Evolutionary conservation across 2,797 vertebrate genomes (phyloP), one percentile per base, ranked within the genome.

Genomic region (Channa striata): DNA sequence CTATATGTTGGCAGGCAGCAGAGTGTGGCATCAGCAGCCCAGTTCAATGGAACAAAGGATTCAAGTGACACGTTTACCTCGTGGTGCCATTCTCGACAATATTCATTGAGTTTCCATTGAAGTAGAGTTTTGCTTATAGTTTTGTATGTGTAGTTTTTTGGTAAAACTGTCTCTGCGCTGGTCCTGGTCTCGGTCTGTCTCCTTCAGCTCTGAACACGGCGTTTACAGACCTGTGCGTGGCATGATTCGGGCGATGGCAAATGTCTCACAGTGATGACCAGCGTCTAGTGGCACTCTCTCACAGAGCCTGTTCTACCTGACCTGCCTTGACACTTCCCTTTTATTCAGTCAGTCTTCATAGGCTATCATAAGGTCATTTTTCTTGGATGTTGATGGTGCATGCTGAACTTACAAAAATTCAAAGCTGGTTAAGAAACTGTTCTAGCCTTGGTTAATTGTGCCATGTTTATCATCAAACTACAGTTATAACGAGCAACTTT

Each of bases 1-100:
- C 46, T 74, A 13, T 73, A 70, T 68, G 69, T 73, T 67, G 77
- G 60, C 77, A 78, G 56, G 40, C 37, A 50, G 65, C 47, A n/a
- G 64, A 34, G 52, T 73, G 65, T 70, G 64, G 50, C 60, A 66
- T 65, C 43, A 34, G 64, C 48, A 67, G 65, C 49, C 61, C 39
- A 54, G 36, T 68, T 72, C 49, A 34, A 8, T 56, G 13, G 61
- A 54, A 60, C 61, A 53, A 39, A 40, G 52, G n/a, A 56, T 37
- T 30, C 25, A 30, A 30, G 25, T 30, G 25, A 30, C 25, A 30
- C 12, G 64, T 65, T 68, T 78, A 51, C 53, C 44, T 25, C 14
- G 2, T 46, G 68, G 46, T 59, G 64, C 30, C 68, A 21, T 58
- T 14, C 13, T 39, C 47, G 23, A 42, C 33, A 30, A 12, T 37